Evolutionary conservation across 2,888 invertebrate species (phyloP), one percentile per base, ranked within the genome.

Genomic region (Philereme transversata): DNA sequence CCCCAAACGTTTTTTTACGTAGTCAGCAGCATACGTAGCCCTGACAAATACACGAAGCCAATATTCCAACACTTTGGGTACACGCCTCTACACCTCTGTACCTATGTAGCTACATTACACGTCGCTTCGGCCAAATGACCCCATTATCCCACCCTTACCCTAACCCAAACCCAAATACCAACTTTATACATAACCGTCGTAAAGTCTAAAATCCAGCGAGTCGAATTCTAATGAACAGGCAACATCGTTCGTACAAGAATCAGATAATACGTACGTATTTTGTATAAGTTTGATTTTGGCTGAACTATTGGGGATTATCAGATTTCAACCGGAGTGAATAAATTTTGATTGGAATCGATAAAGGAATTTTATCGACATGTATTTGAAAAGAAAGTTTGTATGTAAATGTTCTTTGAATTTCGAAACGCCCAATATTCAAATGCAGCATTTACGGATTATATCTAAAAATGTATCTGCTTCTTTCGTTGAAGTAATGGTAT

Each of bases 91-190:
- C 77, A 75, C 77, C 77, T 79, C 80, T 71, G 73, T 74, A 73
- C 72, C 73, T 76, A 75, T 73, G 51, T 64, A 76, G 69, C 71
- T 72, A 76, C 58, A 60, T 58, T 82, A 86, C 86, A 88, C 86
- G 83, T 84, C 85, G 71, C 80, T 79, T 74, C 81, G 83, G 78
- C 82, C 81, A 84, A 87, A 88, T 86, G 84, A 87, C 84, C 84
- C 82, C 81, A 87, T 88, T 88, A 86, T 80, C 77, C 84, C 82
- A 80, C 83, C 84, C 86, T 82, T 78, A 79, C 71, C 68, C 68
- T 57, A 58, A 53, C 64, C 62, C 60, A 59, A 71, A 72, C 69
- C 60, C 77, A 69, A 86, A 82, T 80, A 71, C 68, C 71, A 72
- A 83, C 86, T 78, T 75, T 87, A 82, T 70, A 60, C 54, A 50